Evolutionary conservation across 2,888 invertebrate species (phyloP).

Genomic region (Mycalesis mineus): DNA sequence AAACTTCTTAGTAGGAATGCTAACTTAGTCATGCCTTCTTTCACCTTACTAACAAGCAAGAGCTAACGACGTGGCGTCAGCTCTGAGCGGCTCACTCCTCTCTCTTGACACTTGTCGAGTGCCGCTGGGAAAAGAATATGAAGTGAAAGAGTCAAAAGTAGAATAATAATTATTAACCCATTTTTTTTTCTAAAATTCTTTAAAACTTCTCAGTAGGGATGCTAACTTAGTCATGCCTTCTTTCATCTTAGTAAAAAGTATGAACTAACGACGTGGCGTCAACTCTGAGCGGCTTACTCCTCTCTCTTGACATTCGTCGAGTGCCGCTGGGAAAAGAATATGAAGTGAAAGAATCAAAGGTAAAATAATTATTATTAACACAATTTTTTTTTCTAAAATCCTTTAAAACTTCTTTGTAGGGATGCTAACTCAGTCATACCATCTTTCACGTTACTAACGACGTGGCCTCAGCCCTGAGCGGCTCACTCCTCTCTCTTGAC

Average conservation of each 20-base stretch:
- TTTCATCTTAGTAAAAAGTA: background rate
- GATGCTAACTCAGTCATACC: too few relatives aligned
- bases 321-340: slow-evolving; percentile 2
- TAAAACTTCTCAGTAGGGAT: background rate
- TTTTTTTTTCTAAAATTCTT: background rate
- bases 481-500: too few relatives aligned
- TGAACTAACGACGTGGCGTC: slow-evolving; percentile 2
- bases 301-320: background rate
- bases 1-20: background rate
- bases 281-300: background rate
- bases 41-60: background rate
- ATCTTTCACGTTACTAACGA: too few relatives aligned
- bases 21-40: background rate
- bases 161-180: too few relatives aligned
- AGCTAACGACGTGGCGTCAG: slow-evolving; percentile 4
- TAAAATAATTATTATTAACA: too few relatives aligned
- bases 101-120: background rate
- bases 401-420: background rate
- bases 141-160: background rate
- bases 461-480: too few relatives aligned
- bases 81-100: background rate
- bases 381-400: too few relatives aligned
- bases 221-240: background rate
- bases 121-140: slow-evolving; percentile 1
- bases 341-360: background rate